Evolutionary conservation across 2,888 invertebrate genomes (phyloP).

Genomic region (Chouioia cunea): DNA sequence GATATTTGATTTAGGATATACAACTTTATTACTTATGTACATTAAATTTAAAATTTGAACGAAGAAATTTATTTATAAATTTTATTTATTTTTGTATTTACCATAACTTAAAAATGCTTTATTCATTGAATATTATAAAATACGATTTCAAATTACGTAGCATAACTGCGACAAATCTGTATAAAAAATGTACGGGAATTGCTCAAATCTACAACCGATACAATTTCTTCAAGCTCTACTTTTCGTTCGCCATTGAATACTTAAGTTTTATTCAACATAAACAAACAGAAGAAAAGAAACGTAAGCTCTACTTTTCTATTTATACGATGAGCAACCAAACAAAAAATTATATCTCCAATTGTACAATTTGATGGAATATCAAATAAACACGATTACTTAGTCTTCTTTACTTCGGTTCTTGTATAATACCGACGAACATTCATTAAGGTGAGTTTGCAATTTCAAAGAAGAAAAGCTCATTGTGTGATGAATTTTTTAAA

Average conservation of each 20-base stretch:
- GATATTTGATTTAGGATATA: too few relatives aligned
- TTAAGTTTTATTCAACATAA: constrained; percentile 24
- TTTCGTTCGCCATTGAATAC: constrained; percentile 7
- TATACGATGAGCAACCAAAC: neutral
- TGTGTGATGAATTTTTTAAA: too few relatives aligned
- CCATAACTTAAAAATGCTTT: too few relatives aligned
- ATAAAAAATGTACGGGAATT: constrained; percentile 18
- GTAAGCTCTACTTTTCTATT: neutral
- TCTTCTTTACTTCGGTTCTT: too few relatives aligned
- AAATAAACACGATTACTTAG: neutral
- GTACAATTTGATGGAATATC: constrained; percentile 7
- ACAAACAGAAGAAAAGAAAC: constrained; percentile 11
- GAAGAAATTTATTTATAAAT: too few relatives aligned
- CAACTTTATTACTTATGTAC: too few relatives aligned
- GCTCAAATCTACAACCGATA: constrained; percentile 28
- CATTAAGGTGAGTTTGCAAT: neutral
- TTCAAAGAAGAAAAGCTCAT: neutral
- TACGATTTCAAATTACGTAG: too few relatives aligned
- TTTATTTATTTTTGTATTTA: too few relatives aligned
- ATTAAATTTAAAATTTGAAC: too few relatives aligned
- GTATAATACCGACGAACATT: neutral
- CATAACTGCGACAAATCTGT: too few relatives aligned
- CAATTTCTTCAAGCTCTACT: constrained; percentile 13
- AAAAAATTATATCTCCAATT: neutral
- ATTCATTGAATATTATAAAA: too few relatives aligned